Conservation (phyloP, 2,113 vertebrate genomes). For the Rhombomys opimus region DNA sequence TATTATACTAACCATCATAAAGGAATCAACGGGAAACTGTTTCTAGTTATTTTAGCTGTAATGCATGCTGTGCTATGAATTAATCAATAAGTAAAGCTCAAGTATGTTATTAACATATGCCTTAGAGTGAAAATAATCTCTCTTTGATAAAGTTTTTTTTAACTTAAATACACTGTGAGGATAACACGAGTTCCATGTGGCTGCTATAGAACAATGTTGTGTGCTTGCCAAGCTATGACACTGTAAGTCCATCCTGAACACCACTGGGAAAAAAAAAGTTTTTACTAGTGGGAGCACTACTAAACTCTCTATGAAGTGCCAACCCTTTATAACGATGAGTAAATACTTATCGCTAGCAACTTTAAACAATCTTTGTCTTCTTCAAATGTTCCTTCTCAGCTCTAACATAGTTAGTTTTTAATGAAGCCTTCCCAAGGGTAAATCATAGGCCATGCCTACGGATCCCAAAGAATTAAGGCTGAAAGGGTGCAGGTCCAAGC, state of each 20-base stretch:
- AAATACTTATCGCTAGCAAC: constrained; percentile 16
- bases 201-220: background rate
- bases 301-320: background rate
- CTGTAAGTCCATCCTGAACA: background rate
- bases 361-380: background rate
- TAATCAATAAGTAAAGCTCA: constrained; percentile 7
- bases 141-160: background rate
- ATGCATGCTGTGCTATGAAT: background rate
- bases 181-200: background rate
- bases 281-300: background rate
- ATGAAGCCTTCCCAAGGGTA: background rate
- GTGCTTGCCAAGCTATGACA: background rate
- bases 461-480: background rate
- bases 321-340: background rate
- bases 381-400: background rate
- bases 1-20: background rate
- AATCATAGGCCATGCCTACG: background rate
- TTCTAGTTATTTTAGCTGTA: constrained; percentile 16
- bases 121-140: constrained; percentile 22
- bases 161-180: background rate
- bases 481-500: background rate
- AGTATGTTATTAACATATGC: background rate
- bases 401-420: background rate
- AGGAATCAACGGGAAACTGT: background rate
- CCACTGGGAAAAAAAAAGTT: background rate